Evolutionary conservation across 2,797 vertebrate genomes (phyloP), one percentile per base, ranked within the genome.

Genomic region (Dicrostonyx torquatus): DNA sequence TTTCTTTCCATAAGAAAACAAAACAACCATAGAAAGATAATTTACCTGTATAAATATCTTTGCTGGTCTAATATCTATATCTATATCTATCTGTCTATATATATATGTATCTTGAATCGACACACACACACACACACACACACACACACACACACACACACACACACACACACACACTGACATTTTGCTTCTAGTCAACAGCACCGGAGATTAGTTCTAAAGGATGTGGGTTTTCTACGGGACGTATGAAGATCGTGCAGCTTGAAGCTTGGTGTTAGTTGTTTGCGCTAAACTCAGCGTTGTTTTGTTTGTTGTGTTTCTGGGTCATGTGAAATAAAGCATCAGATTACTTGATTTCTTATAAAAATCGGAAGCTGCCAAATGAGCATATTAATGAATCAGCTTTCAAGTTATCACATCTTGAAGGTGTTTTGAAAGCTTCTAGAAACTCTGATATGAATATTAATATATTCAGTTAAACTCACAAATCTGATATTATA

Each of bases 1-100:
- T 96, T 87, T 91, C 95, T 76, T 94, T 96, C 60, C 29, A 37
- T 40, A 96, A 87, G 87, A 95, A 95, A 96, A 96, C 86, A 89
- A 97, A 95, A 95, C 66, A 95, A 89, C 58, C 18, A 90, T 4
- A 93, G 90, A 85, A 92, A 76, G 96, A 96, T 92, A 86, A 97
- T 84, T 94, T 53, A 87, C 4, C 0, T 60, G 31, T 48, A 53
- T 82, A 96, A 97, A 97, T 93, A 6, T 37, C 94, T 95, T 60
- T 95, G 29, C 26, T 94, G 37, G 72, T 78, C 17, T 93, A 37
- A 40, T 43, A 40, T 62, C 26, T 43, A 8, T 87, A 31, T 60
- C 15, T 87, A 15, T n/a, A n/a, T n/a, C n/a, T n/a, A n/a, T n/a
- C n/a, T n/a, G n/a, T n/a, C n/a, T n/a, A n/a, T n/a, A n/a, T 53